Conservation (phyloP, 2,797 vertebrate species). For the Hypotaenidia okinawae region DNA sequence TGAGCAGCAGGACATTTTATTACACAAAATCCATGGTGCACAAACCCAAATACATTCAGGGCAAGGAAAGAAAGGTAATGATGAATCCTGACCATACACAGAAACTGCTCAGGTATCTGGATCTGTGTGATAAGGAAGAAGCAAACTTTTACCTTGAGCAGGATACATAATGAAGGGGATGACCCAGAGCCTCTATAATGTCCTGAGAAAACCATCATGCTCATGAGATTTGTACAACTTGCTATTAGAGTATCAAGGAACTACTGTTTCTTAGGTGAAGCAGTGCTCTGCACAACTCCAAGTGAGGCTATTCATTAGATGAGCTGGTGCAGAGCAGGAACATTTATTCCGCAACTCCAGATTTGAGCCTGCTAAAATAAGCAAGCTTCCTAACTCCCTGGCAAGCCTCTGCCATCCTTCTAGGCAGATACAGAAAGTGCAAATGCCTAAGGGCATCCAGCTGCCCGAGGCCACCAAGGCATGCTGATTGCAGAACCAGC, state of each 20-base stretch:
- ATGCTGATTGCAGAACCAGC: not conserved
- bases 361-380: not conserved
- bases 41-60: not conserved
- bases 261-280: not conserved
- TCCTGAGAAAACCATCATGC: not conserved
- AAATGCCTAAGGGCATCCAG: not conserved
- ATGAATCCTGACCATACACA: not conserved
- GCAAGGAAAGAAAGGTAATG: not conserved
- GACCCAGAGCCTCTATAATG: not conserved
- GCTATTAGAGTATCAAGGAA: not conserved
- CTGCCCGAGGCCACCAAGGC: conserved; percentile 4
- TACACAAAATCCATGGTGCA: not conserved
- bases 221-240: not conserved
- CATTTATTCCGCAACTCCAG: not conserved
- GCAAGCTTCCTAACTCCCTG: not conserved
- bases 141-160: not conserved
- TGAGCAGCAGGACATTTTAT: not conserved
- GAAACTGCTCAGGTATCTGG: not conserved
- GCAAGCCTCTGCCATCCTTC: not conserved
- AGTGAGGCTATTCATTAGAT: not conserved
- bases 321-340: not conserved
- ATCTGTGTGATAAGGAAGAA: not conserved
- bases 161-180: not conserved
- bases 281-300: not conserved
- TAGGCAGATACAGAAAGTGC: not conserved